Conservation (phyloP, 1,140 invertebrate genomes). For the Papilio polytes region DNA sequence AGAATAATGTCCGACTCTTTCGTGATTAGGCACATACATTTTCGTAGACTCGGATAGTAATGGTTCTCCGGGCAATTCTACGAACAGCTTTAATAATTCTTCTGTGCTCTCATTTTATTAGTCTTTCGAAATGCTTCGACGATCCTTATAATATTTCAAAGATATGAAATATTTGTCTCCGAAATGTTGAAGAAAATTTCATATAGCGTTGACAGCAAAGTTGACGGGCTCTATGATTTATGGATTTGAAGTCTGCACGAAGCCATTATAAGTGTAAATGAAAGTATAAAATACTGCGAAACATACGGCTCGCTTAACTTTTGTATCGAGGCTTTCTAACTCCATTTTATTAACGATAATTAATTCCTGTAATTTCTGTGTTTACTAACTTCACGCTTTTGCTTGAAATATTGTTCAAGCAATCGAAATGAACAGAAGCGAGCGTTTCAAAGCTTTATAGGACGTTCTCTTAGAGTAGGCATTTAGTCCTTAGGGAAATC, state of each 20-base stretch:
- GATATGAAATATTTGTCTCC: not conserved
- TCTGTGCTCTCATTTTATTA: not conserved
- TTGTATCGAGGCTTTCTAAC: not conserved
- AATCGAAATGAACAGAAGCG: not conserved
- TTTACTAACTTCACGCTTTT: not conserved
- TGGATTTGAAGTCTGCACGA: not conserved
- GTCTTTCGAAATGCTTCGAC: not conserved
- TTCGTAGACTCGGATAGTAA: constrained; percentile 20
- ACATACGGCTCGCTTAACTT: not conserved
- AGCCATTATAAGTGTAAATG: not conserved
- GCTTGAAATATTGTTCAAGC: constrained; percentile 13
- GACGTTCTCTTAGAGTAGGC: not conserved
- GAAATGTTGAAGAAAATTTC: not conserved
- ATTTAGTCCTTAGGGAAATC: constrained; percentile 11
- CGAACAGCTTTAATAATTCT: constrained; percentile 17
- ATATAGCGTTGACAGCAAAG: not conserved
- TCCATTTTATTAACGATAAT: not conserved
- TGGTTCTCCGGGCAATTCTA: constrained; percentile 10
- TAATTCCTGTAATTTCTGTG: not conserved
- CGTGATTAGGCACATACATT: constrained; percentile 31
- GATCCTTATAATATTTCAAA: not conserved
- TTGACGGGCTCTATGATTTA: not conserved
- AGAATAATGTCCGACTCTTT: not conserved
- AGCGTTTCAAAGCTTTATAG: not conserved
- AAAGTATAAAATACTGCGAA: not conserved